Conservation (phyloP, 2,888 invertebrate genomes). For the Aporophyla lueneburgensis region DNA sequence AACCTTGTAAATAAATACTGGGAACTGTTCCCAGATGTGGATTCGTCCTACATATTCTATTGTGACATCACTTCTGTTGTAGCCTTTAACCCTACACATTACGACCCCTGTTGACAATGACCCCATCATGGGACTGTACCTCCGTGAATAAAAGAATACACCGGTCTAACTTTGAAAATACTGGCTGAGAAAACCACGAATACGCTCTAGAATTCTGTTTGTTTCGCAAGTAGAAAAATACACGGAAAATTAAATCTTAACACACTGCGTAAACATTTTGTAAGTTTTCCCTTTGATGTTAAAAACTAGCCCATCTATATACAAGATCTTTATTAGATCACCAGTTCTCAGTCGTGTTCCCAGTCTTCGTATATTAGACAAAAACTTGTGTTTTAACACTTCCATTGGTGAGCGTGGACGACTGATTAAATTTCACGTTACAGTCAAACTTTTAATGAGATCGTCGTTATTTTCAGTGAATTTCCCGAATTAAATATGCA, state of each 20-base stretch:
- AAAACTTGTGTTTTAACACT: slow-evolving; percentile 44
- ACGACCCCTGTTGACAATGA: slow-evolving; percentile 4
- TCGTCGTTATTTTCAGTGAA: slow-evolving; percentile 69
- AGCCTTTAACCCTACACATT: slow-evolving; percentile 7
- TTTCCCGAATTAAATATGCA: slow-evolving; percentile 47
- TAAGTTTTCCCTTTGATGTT: background rate
- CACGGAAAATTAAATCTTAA: background rate
- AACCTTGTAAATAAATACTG: slow-evolving; percentile 16
- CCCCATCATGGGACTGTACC: background rate
- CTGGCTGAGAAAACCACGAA: background rate
- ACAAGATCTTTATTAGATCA: background rate
- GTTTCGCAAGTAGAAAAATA: background rate
- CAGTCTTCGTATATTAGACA: slow-evolving; percentile 11
- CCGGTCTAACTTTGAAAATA: background rate
- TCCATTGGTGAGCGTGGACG: slow-evolving; percentile 30
- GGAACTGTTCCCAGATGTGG: background rate
- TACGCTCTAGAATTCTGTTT: background rate
- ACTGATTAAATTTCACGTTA: slow-evolving; percentile 74
- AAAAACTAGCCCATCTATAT: background rate
- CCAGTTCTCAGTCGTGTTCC: background rate
- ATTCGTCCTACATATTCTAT: slow-evolving; percentile 29
- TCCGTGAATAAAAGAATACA: background rate
- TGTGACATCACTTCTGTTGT: slow-evolving; percentile 10
- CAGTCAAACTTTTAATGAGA: slow-evolving; percentile 77
- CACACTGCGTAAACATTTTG: background rate